Base-by-base conservation (phyloP, 2,797 vertebrate species). In the Leptoclinus maculatus region DNA sequence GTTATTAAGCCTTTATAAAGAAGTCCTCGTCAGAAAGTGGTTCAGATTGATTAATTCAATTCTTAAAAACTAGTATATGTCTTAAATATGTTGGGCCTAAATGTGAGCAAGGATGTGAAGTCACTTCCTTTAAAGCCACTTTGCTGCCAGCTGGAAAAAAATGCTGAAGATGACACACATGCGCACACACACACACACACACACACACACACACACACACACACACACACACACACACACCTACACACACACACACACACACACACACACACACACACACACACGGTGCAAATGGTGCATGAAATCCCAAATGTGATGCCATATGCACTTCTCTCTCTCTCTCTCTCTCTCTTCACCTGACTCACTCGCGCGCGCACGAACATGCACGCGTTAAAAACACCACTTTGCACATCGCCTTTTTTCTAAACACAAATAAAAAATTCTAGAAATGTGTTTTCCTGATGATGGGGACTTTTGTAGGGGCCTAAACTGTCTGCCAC, bases 261-360 rank as follows among this genome's bases (percentile, higher is more conserved):
- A 41, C 66, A 36, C 27, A 27, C 69, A 43, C 62, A 19, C 79
- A 38, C 54, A 75, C 74, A 41, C 63, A 36, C 34, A 23, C 66
- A 36, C 36, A 41, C 56, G 51, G 23, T 21, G 74, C 76, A 92
- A 93, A 92, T 92, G 91, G 78, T 90, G 92, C 89, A 76, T 92
- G 88, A 91, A 93, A 92, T 87, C 74, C 58, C 43, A 83, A 88
- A 91, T 78, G 79, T 57, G 27, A 58, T 29, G 75, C 88, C 88
- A 88, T 76, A 80, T 91, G 91, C 66, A 76, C 80, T n/a, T 47
- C 63, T 63, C 82, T 75, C 73, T 43, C 68, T 34, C 32, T 5
- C 32, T 34, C 34, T 7, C 34, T 34, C 34, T 36, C 34, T 8
- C 34, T 36, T 9, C 14, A 21, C 21, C 47, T 10, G 21, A 10